Base-by-base conservation (phyloP, 2,888 invertebrate species). In the Cordilura impudica region DNA sequence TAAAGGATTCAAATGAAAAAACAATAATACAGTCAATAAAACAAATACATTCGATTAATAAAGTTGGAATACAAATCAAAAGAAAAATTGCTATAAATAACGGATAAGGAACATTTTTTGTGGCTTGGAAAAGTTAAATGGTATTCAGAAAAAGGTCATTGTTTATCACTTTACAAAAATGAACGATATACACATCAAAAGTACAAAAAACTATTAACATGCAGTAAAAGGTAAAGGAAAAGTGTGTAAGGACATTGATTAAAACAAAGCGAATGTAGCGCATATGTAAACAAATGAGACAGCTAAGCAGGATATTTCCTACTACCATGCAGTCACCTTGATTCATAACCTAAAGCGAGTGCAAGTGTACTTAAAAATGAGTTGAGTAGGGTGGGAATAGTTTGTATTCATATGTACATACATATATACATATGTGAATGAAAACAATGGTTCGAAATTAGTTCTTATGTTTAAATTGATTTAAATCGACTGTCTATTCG, bases 1-100 rank as follows among this genome's bases (percentile, higher is more conserved):
- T 70, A 60, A 49, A 51, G 69, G 49, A 67, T 56, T 56, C 43
- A 47, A 47, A 58, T 10, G 45, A 49, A 31, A 31, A 61, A 18
- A 39, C n/a, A 58, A 58, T 19, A 60, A 60, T 23, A 45, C 39
- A n/a, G 39, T 23, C 51, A 21, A 21, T 51, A 51, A 49, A 35
- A 51, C 35, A 47, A 43, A 23, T 43, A 12, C 12, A 39, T 58
- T 60, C 63, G 21, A 49, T 49, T 21, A 49, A n/a, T 49, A 2
- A 63, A 19, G 47, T 19, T 29, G 29, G 8, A 16, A 63, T 31
- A 49, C 47, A 61, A 45, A 18, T 29, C 31, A 49, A 49, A 60
- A 21, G 0, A 45, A 45, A 61, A 54, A 26, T 12, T 10, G 47
- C 12, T 16, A 31, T 56, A 12, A 35, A 35, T n/a, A 39, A 39